phyloP scores from a whole-genome alignment of 2,113 vertebrate species.

The Gavia stellata region DNA sequence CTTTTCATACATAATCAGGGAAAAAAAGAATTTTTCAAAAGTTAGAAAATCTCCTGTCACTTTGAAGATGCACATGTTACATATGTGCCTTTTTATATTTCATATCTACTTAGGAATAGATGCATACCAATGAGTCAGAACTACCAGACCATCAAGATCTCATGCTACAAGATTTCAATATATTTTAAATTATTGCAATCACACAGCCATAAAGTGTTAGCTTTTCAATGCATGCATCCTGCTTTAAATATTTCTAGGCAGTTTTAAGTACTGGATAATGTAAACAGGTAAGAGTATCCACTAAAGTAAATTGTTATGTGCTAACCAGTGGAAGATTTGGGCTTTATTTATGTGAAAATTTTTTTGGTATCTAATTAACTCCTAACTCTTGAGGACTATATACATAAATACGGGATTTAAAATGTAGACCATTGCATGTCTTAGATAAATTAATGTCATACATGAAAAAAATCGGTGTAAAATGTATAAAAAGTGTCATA shows the following conservation, averaged over 20 bases:
- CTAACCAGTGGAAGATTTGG: neutral
- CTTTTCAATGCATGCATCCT: neutral
- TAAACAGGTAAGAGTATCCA: neutral
- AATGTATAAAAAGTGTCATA: neutral
- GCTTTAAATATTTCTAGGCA: neutral
- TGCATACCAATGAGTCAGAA: neutral
- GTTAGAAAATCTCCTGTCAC: neutral
- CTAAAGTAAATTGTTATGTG: neutral
- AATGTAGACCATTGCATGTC: neutral
- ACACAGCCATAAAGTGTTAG: neutral
- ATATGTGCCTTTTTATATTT: neutral
- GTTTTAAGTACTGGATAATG: neutral
- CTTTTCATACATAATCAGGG: neutral
- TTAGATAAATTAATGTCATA: neutral
- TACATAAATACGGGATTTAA: neutral
- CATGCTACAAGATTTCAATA: neutral
- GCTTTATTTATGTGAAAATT: neutral
- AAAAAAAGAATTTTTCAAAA: neutral
- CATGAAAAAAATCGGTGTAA: fast-evolving
- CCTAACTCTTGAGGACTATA: neutral
- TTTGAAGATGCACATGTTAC: neutral
- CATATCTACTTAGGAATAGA: no score
- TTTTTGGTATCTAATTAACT: neutral
- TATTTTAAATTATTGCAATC: neutral
- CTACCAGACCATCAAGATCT: neutral